Percentiles rank a stretch among this genome's conserved stretches.
phyloP scores from a whole-genome alignment of 2,797 vertebrate genomes.

The Strix occidentalis region DNA sequence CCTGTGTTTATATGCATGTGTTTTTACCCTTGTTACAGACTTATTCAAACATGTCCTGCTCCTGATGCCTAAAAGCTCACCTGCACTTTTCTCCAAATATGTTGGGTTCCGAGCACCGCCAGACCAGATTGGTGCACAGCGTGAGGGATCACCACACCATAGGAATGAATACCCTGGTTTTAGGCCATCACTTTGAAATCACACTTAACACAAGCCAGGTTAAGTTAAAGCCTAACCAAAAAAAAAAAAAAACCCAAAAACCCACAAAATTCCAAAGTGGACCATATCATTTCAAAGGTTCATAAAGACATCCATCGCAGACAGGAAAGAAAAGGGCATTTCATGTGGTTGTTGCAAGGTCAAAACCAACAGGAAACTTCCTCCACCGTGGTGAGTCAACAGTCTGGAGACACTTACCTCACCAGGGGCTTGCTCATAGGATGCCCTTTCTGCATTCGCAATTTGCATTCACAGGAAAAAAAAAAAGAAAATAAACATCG shows the following conservation, averaged over 20 bases:
- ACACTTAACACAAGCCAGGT: background rate
- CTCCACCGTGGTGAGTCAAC: background rate
- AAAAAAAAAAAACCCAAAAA: too few relatives aligned
- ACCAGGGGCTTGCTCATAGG: background rate
- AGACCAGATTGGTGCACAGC: fast-evolving
- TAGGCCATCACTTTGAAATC: background rate
- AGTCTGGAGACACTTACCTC: background rate
- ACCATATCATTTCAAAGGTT: background rate
- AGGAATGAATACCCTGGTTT: background rate
- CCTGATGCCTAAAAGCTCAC: background rate
- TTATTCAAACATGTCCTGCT: background rate
- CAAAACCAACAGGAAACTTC: background rate
- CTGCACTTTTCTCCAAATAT: fast-evolving
- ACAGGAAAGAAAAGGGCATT: background rate
- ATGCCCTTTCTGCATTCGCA: background rate
- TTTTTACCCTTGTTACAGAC: background rate
- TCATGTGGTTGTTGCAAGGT: background rate
- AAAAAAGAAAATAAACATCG: background rate
- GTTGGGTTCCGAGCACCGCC: background rate
- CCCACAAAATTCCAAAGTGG: background rate
- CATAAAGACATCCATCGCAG: background rate
- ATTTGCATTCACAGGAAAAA: background rate
- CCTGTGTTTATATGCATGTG: background rate
- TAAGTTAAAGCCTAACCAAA: background rate
- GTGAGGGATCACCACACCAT: fast-evolving